Evolutionary conservation across 2,888 invertebrate genomes (phyloP).

Genomic region (Pardosa pseudoannulata): DNA sequence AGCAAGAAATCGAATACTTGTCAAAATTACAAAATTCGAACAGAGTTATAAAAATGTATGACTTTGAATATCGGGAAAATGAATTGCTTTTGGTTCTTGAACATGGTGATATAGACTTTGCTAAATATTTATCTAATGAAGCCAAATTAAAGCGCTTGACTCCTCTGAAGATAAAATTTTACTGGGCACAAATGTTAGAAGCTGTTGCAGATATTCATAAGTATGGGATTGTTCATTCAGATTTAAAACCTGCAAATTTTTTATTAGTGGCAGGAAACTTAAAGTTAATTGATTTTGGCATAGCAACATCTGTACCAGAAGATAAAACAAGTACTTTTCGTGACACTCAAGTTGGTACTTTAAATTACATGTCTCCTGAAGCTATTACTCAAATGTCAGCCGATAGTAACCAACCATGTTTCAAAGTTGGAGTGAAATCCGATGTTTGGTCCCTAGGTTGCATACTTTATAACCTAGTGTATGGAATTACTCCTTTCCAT

Average conservation of each 20-base stretch:
- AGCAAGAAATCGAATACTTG: conserved; percentile 92
- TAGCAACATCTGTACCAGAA: conserved; percentile 89
- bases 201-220: conserved; percentile 94
- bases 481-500: conserved; percentile 93
- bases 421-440: conserved; percentile 83
- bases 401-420: conserved; percentile 4
- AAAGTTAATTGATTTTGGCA: conserved; percentile 98
- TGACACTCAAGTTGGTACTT: conserved; percentile 85
- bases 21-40: conserved; percentile 88
- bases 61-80: conserved; percentile 84
- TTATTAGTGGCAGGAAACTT: conserved; percentile 89
- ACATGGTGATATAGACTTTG: conserved; percentile 92
- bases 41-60: conserved; percentile 89
- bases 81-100: conserved; percentile 93
- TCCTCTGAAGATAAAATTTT: conserved; percentile 87
- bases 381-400: conserved; percentile 80
- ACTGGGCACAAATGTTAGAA: conserved; percentile 95
- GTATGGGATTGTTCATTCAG: conserved; percentile 96
- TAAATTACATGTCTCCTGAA: conserved; percentile 98
- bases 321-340: conserved; percentile 94
- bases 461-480: conserved; percentile 94
- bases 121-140: conserved; percentile 82
- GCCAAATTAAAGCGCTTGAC: conserved; percentile 81
- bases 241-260: conserved; percentile 98
- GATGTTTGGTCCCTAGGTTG: conserved; percentile 99